phyloP scores from a whole-genome alignment of 2,888 invertebrate species.

The Latrodectus elegans region DNA sequence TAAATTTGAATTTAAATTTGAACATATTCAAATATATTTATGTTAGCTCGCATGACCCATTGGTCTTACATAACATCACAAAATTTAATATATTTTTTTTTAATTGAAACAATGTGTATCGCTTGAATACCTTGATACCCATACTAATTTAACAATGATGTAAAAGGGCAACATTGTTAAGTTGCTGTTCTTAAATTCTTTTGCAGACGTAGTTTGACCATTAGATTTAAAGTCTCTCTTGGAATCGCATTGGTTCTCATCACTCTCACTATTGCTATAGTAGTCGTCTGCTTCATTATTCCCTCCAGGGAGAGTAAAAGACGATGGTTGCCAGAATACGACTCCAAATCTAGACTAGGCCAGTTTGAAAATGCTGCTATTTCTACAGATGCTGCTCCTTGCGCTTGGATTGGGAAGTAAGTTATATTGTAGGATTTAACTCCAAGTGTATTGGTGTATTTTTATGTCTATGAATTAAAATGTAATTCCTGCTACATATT shows the following conservation, averaged over 20 bases:
- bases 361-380: slow-evolving; percentile 77
- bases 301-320: neutral
- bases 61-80: too few relatives aligned
- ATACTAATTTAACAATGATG: too few relatives aligned
- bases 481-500: too few relatives aligned
- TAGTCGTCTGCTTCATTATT: slow-evolving; percentile 34
- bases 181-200: neutral
- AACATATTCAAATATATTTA: too few relatives aligned
- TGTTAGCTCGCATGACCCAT: too few relatives aligned
- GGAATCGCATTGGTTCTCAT: slow-evolving; percentile 18
- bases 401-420: slow-evolving; percentile 85
- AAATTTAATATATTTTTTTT: too few relatives aligned
- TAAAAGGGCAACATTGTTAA: too few relatives aligned
- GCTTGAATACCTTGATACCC: too few relatives aligned
- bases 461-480: too few relatives aligned
- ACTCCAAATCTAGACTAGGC: slow-evolving; percentile 13
- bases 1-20: too few relatives aligned
- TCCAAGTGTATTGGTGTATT: too few relatives aligned
- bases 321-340: slow-evolving; percentile 32
- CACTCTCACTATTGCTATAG: slow-evolving; percentile 17
- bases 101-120: too few relatives aligned
- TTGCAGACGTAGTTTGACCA: slow-evolving; percentile 34
- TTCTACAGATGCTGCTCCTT: slow-evolving; percentile 84
- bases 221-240: slow-evolving; percentile 25
- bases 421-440: slow-evolving; percentile 68